Evolutionary conservation across 2,113 vertebrate species (phyloP), one percentile per base, ranked within the genome.

Genomic region (Aptenodytes patagonicus): DNA sequence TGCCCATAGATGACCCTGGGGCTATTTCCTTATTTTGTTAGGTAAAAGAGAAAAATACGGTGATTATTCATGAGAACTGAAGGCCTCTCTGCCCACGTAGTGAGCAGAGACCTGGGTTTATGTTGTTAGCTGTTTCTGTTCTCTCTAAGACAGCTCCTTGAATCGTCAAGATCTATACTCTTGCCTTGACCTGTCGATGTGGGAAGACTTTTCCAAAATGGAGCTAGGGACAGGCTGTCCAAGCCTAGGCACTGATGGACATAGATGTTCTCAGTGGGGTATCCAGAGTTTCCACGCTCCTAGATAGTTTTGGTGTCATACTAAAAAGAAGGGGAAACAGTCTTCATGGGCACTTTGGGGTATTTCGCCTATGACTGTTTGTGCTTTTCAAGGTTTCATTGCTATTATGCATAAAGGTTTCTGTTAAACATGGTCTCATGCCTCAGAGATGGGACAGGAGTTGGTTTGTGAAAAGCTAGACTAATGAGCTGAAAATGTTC

Each of bases 401-500:
- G 26, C 17, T 79, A 7, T 44, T 58, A 64, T 11, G 8, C 17
- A 28, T 21, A 25, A 57, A 57, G 49, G 46, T 82, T 83, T 72
- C 44, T 84, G 9, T 47, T 72, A 51, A 77, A 44, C 13, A 0
- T 31, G 13, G 46, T 40, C n/a, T 87, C 12, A 7, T 24, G 38
- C 60, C 16, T 90, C 38, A 36, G 78, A 83, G 12, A 36, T n/a
- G 40, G 79, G 32, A 19, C 46, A 58, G 51, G 34, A 83, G 32
- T 11, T 72, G 47, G 52, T 47, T 47, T n/a, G 22, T 72, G 54
- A 51, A 58, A 87, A 79, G 54, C 72, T 20, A 90, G 73, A 85
- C 76, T 87, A 71, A 87, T 51, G 83, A 91, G 42, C n/a, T 95
- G 55, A 93, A 90, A 92, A 87, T 47, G 46, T 40, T 83, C 51